Conservation (phyloP, 2,797 vertebrate genomes). For the Sebastes nivosus region DNA sequence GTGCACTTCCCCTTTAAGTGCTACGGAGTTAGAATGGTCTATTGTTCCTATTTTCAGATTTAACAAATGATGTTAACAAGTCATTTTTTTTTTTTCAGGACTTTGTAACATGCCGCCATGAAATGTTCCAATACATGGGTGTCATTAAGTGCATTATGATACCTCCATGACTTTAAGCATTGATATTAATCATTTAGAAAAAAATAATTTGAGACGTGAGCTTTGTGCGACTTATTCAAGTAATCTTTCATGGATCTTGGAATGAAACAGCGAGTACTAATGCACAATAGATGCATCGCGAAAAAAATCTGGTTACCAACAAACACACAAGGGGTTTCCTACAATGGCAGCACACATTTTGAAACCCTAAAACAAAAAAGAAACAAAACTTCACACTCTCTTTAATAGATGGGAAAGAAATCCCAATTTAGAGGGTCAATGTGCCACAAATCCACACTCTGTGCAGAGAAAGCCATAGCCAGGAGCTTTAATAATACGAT, state of each 20-base stretch:
- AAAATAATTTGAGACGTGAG: neutral
- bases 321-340: neutral
- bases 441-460: slow-evolving; percentile 53
- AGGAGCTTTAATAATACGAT: slow-evolving; percentile 41
- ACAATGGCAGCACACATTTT: neutral
- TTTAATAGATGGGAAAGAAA: neutral
- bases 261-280: neutral
- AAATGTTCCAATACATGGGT: neutral
- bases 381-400: neutral
- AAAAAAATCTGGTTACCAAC: neutral
- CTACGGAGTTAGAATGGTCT: neutral
- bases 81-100: neutral
- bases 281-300: neutral
- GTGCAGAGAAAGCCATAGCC: slow-evolving; percentile 8
- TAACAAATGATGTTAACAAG: neutral
- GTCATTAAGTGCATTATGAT: neutral
- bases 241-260: neutral
- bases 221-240: neutral
- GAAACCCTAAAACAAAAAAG: neutral
- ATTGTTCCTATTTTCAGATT: neutral
- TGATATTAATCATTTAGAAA: neutral
- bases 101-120: neutral
- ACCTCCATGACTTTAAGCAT: neutral
- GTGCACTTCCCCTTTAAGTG: neutral
- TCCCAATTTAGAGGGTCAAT: slow-evolving; percentile 48